Conservation (phyloP, 2,888 invertebrate genomes). For the Lasioglossum oenotherae region DNA sequence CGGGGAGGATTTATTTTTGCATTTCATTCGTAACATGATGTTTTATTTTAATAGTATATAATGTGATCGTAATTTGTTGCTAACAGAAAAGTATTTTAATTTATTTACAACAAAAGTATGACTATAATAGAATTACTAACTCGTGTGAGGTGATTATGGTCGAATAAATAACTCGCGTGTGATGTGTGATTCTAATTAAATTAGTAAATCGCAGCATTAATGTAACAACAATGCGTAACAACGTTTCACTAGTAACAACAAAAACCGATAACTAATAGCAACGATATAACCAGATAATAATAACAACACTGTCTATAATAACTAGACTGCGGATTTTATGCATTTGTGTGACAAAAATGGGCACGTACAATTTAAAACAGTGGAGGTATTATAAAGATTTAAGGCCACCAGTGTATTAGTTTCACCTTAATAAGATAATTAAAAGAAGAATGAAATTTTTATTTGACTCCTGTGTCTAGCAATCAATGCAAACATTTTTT, state of each 20-base stretch:
- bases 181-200: too few relatives aligned
- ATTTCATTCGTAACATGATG: background rate
- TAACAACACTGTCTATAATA: background rate
- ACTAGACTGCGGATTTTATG: too few relatives aligned
- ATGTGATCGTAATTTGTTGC: background rate
- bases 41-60: background rate
- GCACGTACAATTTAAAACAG: too few relatives aligned
- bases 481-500: too few relatives aligned
- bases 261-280: background rate
- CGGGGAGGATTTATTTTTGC: conserved; percentile 2
- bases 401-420: too few relatives aligned
- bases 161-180: background rate
- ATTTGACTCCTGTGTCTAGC: too few relatives aligned
- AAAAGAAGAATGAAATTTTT: too few relatives aligned
- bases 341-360: too few relatives aligned
- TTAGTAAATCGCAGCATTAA: too few relatives aligned
- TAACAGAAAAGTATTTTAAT: background rate
- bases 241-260: background rate
- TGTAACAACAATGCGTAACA: too few relatives aligned
- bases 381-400: too few relatives aligned
- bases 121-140: background rate
- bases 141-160: background rate
- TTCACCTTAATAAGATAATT: too few relatives aligned
- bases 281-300: background rate
- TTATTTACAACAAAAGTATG: background rate